Conservation (phyloP, 2,113 vertebrate species). For the Nannobrachium achirus region DNA sequence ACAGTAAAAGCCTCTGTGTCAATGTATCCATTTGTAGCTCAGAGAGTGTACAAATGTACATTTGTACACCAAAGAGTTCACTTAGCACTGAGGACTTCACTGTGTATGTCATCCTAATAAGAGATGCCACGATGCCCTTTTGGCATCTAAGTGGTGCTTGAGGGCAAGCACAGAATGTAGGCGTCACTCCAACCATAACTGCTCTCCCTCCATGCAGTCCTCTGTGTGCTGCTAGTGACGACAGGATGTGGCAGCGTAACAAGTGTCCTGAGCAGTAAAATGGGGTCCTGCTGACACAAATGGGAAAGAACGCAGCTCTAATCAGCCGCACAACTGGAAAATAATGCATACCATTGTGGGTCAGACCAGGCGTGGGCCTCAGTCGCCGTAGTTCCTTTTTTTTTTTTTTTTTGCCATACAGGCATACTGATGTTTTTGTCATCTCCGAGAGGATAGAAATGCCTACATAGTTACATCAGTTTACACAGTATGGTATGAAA, state of each 20-base stretch:
- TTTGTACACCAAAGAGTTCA: too few species aligned
- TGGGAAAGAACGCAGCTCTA: slow-evolving; percentile 76
- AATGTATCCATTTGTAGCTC: too few species aligned
- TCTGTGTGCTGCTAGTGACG: slow-evolving; percentile 32
- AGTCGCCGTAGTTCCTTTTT: too few species aligned
- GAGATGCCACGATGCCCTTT: neutral
- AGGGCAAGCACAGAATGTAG: neutral
- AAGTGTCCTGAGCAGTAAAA: slow-evolving; percentile 65
- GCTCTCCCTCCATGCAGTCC: neutral
- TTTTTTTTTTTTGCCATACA: slow-evolving; percentile 50
- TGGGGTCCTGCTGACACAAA: slow-evolving; percentile 72
- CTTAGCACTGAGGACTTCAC: too few species aligned
- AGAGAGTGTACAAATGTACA: too few species aligned
- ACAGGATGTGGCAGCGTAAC: slow-evolving; percentile 67
- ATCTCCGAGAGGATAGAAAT: slow-evolving; percentile 47
- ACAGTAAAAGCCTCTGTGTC: too few species aligned
- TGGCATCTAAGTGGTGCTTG: slow-evolving; percentile 1
- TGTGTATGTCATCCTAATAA: too few species aligned
- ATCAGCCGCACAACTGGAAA: slow-evolving; percentile 70
- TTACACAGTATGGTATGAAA: slow-evolving; percentile 23
- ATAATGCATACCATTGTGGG: slow-evolving; percentile 79
- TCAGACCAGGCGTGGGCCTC: slow-evolving; percentile 69
- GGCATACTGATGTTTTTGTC: slow-evolving; percentile 46
- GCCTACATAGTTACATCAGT: slow-evolving; percentile 21
- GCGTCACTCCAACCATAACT: slow-evolving; percentile 29